These are phyloP conservation scores for Synodontis membranacea DNA, from an alignment of 2,113 vertebrate species.

Conservation along the genomic window DNA sequence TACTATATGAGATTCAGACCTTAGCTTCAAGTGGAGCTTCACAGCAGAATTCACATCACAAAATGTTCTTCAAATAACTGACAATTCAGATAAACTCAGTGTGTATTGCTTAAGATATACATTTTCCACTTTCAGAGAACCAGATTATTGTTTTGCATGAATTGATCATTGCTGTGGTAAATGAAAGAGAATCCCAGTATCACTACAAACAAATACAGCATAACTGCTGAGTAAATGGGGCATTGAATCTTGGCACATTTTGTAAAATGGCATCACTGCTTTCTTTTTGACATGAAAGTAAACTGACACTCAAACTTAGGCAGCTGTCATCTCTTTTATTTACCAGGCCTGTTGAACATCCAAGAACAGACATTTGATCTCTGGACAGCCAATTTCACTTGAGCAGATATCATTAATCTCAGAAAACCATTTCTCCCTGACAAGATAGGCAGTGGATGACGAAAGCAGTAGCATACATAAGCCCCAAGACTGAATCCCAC, in stretches of 20 bases:
- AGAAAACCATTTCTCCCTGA: constrained; percentile 28
- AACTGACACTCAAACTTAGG: constrained; percentile 31
- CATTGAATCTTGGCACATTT: background rate
- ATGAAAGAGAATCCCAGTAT: background rate
- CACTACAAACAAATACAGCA: background rate
- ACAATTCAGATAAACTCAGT: background rate
- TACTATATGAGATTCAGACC: too few relatives aligned
- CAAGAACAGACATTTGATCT: constrained; percentile 35
- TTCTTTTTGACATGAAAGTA: constrained; percentile 14
- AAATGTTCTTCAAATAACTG: background rate
- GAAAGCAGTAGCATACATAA: constrained; percentile 30
- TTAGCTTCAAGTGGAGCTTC: too few relatives aligned
- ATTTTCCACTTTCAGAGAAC: background rate
- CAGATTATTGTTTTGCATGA: background rate
- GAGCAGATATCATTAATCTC: constrained; percentile 36
- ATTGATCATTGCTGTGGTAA: background rate
- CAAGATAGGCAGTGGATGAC: constrained; percentile 14
- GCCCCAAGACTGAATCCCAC: constrained; percentile 6
- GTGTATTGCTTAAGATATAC: background rate
- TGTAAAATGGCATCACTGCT: background rate
- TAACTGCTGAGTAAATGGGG: background rate
- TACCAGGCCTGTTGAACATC: constrained; percentile 17
- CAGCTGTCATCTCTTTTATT: constrained; percentile 19
- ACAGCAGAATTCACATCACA: background rate
- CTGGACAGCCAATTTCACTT: constrained; percentile 36